Evolutionary conservation across 1,140 invertebrate species (phyloP).

Genomic region (Ips typographus): DNA sequence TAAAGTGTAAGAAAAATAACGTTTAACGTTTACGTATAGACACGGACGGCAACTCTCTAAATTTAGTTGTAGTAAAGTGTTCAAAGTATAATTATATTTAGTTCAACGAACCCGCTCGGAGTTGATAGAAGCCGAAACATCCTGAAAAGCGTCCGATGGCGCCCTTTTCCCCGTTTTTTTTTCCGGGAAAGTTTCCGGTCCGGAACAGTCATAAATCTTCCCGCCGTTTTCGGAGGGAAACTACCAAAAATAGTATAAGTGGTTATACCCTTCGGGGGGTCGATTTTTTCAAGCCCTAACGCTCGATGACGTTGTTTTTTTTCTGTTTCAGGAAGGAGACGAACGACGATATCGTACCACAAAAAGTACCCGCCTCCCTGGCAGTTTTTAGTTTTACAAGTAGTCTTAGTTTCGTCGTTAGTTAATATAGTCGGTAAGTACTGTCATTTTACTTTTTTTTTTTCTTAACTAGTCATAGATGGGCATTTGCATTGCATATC

Average conservation of each 20-base stretch:
- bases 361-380: constrained; percentile 48
- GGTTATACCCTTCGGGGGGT: neutral
- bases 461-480: no score
- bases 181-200: constrained; percentile 13
- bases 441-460: no score
- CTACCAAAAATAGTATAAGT: constrained; percentile 15
- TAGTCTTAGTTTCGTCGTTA: constrained; percentile 49
- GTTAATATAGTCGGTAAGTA: constrained; percentile 51
- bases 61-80: constrained; percentile 28
- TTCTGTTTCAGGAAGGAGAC: constrained; percentile 49
- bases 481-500: no score
- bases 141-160: constrained; percentile 12
- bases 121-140: constrained; percentile 12
- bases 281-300: neutral
- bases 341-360: constrained; percentile 40
- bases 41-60: neutral
- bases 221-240: constrained; percentile 8
- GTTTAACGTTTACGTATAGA: neutral
- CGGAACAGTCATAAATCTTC: constrained; percentile 1
- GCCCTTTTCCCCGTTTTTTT: constrained; percentile 23
- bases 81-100: constrained; percentile 22
- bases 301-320: constrained; percentile 7
- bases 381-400: constrained; percentile 46
- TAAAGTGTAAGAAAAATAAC: neutral
- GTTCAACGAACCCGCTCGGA: constrained; percentile 23